A percentile compares a stretch with the other conserved stretches of the same genome.
These are phyloP conservation scores for Mercenaria mercenaria DNA, from an alignment of 1,140 invertebrate species.

Conservation along the genomic window DNA sequence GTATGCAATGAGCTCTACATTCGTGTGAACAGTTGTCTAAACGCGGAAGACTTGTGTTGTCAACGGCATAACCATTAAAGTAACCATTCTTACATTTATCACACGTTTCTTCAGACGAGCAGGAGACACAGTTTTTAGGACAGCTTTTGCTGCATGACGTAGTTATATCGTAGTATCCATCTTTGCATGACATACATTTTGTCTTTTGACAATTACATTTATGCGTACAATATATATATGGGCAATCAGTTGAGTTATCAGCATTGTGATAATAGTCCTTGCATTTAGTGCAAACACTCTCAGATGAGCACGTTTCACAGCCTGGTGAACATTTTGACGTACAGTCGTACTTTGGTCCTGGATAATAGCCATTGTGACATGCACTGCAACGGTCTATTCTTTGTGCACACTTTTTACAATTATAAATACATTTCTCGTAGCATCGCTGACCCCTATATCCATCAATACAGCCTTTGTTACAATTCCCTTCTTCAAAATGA, in stretches of 20 bases:
- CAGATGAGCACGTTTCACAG: background rate
- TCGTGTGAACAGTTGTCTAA: background rate
- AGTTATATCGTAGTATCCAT: background rate
- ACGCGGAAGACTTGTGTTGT: no score
- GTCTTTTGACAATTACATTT: background rate
- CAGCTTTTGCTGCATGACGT: background rate
- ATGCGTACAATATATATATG: background rate
- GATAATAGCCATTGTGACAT: background rate
- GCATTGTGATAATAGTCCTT: background rate
- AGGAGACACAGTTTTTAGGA: background rate
- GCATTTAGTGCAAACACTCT: background rate
- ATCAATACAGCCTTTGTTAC: background rate
- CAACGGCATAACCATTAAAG: background rate
- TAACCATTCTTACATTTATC: background rate
- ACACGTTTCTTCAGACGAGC: background rate
- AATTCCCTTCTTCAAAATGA: background rate
- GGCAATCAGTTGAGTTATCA: background rate
- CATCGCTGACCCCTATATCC: background rate
- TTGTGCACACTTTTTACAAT: background rate
- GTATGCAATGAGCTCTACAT: background rate
- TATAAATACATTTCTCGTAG: background rate
- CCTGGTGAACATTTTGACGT: background rate
- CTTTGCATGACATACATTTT: background rate
- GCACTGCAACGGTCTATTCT: background rate
- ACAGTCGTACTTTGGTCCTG: background rate